A percentile compares a stretch with the other conserved stretches of the same genome.
Evolutionary conservation across 2,113 vertebrate genomes (phyloP).

Genomic region (Pituophis catenifer): DNA sequence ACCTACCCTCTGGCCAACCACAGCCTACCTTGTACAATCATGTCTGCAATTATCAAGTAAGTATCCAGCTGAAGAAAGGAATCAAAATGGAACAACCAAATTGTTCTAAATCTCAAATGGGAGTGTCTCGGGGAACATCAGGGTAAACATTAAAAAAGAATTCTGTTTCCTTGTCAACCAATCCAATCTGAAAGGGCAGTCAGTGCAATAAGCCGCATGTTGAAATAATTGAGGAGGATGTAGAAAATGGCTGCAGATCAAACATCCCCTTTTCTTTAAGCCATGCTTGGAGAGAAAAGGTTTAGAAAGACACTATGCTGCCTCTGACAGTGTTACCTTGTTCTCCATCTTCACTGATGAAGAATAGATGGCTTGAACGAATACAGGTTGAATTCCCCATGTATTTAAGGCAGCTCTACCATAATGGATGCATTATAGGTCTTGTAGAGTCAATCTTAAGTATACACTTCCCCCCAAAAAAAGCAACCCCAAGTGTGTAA

Average conservation of each 20-base stretch:
- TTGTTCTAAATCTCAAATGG: neutral
- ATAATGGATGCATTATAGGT: neutral
- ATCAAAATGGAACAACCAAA: neutral
- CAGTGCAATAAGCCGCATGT: neutral
- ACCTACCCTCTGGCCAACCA: neutral
- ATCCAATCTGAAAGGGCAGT: neutral
- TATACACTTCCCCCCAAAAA: neutral
- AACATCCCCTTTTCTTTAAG: neutral
- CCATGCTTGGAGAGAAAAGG: neutral
- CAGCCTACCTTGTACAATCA: neutral
- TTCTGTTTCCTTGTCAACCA: neutral
- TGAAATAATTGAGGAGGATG: neutral
- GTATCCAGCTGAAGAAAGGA: neutral
- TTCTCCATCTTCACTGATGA: neutral
- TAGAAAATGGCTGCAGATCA: neutral
- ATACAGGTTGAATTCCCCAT: neutral
- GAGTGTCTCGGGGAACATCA: neutral
- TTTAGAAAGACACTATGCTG: neutral
- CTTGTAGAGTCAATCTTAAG: neutral
- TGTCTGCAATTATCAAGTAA: neutral
- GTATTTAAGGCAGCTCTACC: neutral
- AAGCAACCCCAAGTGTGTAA: neutral
- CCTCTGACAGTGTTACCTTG: neutral
- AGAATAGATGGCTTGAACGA: neutral
- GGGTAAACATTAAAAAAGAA: neutral